Percentiles rank a stretch among this genome's conserved stretches.
These are phyloP conservation scores for Porites australiensis DNA, from an alignment of 64 coral and sea anemone genomes.

Conservation along the genomic window DNA sequence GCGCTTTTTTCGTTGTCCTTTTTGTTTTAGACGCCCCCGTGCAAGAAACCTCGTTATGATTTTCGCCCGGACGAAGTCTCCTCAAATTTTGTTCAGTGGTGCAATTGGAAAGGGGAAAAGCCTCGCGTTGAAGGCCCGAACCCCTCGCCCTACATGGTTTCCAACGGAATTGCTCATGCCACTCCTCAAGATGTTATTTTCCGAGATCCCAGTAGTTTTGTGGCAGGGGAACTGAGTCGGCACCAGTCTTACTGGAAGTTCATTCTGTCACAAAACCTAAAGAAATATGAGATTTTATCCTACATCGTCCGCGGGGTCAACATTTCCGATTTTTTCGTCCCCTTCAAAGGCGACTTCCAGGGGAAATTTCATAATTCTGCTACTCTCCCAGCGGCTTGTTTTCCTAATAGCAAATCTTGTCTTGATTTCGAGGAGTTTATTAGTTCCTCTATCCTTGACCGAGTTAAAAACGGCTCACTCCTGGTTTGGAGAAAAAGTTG, in stretches of 20 bases:
- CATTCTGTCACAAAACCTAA: background rate
- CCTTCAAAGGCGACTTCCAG: too few species aligned
- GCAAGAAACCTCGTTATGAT: slow-evolving; percentile 12
- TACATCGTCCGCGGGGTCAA: background rate
- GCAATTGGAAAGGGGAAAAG: slow-evolving; percentile 23
- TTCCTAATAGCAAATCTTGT: too few species aligned
- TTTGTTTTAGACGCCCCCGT: slow-evolving; percentile 8
- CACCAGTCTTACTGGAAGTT: background rate
- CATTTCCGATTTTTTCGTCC: background rate
- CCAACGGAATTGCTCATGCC: background rate
- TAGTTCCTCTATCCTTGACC: too few species aligned
- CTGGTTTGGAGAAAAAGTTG: background rate
- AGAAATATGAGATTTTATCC: background rate
- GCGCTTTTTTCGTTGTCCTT: slow-evolving; percentile 29
- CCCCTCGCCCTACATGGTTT: slow-evolving; percentile 10
- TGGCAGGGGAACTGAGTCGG: background rate
- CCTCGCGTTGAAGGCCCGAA: slow-evolving; percentile 14
- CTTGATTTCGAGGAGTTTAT: too few species aligned
- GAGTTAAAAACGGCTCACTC: too few species aligned
- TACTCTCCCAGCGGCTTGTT: too few species aligned
- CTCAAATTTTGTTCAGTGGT: background rate
- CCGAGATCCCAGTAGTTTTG: slow-evolving; percentile 28
- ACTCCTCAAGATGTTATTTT: background rate
- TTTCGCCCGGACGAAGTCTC: background rate
- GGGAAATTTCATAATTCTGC: too few species aligned